Conservation (phyloP, 2,113 vertebrate genomes). For the Toxotes jaculatrix region DNA sequence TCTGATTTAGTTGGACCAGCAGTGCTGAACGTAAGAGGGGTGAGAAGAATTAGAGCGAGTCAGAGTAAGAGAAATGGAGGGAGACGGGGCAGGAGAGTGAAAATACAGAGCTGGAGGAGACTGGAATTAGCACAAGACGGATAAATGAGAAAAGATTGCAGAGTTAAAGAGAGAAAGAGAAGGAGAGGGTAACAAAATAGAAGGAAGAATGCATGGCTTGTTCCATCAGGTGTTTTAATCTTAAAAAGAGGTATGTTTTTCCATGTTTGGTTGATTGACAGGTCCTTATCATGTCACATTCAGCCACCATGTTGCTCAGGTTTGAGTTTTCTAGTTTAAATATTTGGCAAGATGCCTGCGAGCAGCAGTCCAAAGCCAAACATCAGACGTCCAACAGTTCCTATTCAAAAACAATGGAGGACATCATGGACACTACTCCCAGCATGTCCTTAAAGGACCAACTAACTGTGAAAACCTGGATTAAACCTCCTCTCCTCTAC, state of each 20-base stretch:
- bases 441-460: too few species aligned
- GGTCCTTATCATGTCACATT: too few species aligned
- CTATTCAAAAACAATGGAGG: background rate
- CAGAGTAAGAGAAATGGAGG: slow-evolving; percentile 37
- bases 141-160: slow-evolving; percentile 2
- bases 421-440: background rate
- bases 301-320: too few species aligned
- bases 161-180: background rate
- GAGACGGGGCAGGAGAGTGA: slow-evolving; percentile 1
- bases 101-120: slow-evolving; percentile 19
- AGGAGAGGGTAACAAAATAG: background rate
- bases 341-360: background rate
- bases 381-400: background rate
- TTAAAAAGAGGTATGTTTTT: background rate
- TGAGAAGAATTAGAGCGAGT: slow-evolving; percentile 41
- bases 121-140: slow-evolving; percentile 23
- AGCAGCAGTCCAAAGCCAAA: background rate
- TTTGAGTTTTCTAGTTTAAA: background rate
- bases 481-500: too few species aligned
- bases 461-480: too few species aligned
- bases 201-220: background rate
- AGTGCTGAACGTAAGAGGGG: slow-evolving; percentile 8
- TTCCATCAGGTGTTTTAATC: background rate
- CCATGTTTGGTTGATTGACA: too few species aligned
- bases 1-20: slow-evolving; percentile 40